Conservation (phyloP, 1,140 invertebrate species). For the Oryctes rhinoceros region DNA sequence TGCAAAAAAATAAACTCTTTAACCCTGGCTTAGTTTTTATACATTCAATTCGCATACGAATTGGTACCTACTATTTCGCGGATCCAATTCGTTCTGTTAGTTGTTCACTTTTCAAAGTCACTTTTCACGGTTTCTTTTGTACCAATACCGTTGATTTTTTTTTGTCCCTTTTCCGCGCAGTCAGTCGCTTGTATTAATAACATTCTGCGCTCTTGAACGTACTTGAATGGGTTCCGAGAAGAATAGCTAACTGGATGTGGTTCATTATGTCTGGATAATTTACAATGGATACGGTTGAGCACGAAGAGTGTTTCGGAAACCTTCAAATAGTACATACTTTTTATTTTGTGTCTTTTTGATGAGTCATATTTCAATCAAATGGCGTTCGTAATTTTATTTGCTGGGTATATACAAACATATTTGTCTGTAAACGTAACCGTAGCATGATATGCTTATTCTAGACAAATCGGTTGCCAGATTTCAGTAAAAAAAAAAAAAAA, state of each 20-base stretch:
- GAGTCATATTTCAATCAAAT: conserved; percentile 26
- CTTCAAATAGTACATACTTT: conserved; percentile 16
- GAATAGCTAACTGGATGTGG: neutral
- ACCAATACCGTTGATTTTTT: neutral
- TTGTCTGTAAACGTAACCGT: neutral
- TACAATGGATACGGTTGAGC: neutral
- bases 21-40: conserved; percentile 28
- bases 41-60: conserved; percentile 6
- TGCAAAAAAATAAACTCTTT: conserved; percentile 23
- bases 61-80: conserved; percentile 8
- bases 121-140: conserved; percentile 31
- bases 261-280: conserved; percentile 17
- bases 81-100: conserved; percentile 29
- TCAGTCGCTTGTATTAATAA: neutral
- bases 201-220: conserved; percentile 14
- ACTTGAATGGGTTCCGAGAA: conserved; percentile 31
- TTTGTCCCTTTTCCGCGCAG: conserved; percentile 18
- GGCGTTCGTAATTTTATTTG: conserved; percentile 9
- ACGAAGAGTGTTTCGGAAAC: conserved; percentile 16
- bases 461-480: too few relatives aligned
- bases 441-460: neutral
- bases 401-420: neutral
- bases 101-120: conserved; percentile 30
- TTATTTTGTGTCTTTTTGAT: conserved; percentile 10
- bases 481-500: too few relatives aligned